Evolutionary conservation across 2,888 invertebrate genomes (phyloP), one percentile per base, ranked within the genome.

Genomic region (Unio pictorum): DNA sequence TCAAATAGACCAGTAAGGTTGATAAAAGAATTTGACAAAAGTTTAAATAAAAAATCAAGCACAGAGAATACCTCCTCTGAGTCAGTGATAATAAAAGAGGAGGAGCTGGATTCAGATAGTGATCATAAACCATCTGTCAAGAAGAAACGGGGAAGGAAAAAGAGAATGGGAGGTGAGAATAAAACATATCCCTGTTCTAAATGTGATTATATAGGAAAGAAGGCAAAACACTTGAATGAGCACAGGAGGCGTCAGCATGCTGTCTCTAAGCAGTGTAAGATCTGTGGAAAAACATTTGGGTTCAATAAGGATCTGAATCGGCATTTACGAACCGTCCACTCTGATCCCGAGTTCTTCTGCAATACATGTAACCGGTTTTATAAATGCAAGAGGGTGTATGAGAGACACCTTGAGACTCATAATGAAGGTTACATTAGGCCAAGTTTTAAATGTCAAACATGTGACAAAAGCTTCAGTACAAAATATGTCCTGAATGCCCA

Each of bases 361-460:
- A 81, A 84, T 65, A 73, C 82, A 23, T 86, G 86, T 76, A 83
- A 84, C 18, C 81, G 82, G 65, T 66, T 80, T 64, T 86, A 85
- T 64, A 85, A 83, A 69, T 80, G 81, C 3, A 69, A 69, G 28
- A 74, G 79, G 34, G 70, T 79, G 23, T 79, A 83, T 61, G 67
- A 74, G 11, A 73, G 71, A 59, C 86, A 86, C 67, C 72, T 81
- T 60, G 79, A 81, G 69, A 80, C 75, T 34, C 86, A 86, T 72
- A 80, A 81, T 28, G 72, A 76, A 30, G 76, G 75, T 34, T 84
- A 82, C 72, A 73, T 80, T 8, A 83, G 84, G 64, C 83, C 83
- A 54, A 73, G 76, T 64, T 83, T 79, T 76, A 70, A 71, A 5
- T 85, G 85, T 73, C 73, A 81, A 60, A 68, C 78, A 20, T 86